Evolutionary conservation across 2,888 invertebrate genomes (phyloP).

Genomic region (Nineta flava): DNA sequence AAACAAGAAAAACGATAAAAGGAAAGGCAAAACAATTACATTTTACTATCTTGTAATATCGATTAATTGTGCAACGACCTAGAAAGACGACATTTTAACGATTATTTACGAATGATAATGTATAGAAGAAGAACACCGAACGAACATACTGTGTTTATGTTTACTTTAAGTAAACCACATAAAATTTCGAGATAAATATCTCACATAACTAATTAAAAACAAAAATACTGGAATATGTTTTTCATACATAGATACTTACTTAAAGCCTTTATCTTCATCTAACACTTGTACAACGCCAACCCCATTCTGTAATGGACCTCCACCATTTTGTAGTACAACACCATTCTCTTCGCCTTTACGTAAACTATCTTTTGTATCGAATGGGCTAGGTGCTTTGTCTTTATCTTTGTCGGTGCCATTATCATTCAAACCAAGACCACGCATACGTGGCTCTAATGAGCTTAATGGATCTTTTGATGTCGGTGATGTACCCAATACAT

Average conservation of each 20-base stretch:
- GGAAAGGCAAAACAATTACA: too few species aligned
- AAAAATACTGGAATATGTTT: too few species aligned
- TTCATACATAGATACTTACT: constrained; percentile 62
- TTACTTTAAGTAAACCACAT: too few species aligned
- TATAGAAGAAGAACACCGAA: too few species aligned
- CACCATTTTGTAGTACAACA: constrained; percentile 39
- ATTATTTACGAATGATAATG: too few species aligned
- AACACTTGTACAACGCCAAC: constrained; percentile 41
- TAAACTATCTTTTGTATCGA: constrained; percentile 27
- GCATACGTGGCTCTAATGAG: constrained; percentile 45
- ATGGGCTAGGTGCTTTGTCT: constrained; percentile 37
- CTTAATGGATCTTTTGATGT: constrained; percentile 51
- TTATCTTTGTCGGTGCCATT: constrained; percentile 35
- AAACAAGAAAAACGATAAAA: too few species aligned
- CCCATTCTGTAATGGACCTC: constrained; percentile 35
- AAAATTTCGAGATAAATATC: too few species aligned
- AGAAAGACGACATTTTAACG: too few species aligned
- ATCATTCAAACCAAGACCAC: constrained; percentile 43
- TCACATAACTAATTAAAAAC: too few species aligned
- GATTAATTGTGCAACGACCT: too few species aligned
- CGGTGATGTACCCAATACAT: constrained; percentile 85
- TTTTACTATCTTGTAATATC: too few species aligned
- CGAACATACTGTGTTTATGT: too few species aligned
- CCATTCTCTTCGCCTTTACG: constrained; percentile 31
- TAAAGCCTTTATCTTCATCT: constrained; percentile 80